These are phyloP conservation scores for Monomorium pharaonis DNA, from an alignment of 1,140 invertebrate genomes.

Conservation along the genomic window DNA sequence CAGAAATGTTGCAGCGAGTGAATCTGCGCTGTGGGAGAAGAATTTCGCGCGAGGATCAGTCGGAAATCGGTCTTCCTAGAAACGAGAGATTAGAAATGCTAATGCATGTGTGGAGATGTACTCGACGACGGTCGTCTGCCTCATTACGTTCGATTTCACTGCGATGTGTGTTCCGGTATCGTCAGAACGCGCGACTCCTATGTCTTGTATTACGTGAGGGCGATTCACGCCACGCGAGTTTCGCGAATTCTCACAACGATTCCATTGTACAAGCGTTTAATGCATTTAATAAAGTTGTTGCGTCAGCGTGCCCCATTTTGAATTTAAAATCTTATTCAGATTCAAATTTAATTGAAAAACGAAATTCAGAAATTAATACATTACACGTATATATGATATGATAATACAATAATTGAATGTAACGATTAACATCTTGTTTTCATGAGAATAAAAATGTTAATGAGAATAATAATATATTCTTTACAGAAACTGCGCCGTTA, in stretches of 20 bases:
- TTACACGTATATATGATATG: neutral
- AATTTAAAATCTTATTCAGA: neutral
- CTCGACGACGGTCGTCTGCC: constrained; percentile 26
- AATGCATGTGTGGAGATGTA: constrained; percentile 21
- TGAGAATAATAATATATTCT: neutral
- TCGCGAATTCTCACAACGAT: neutral
- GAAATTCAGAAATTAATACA: neutral
- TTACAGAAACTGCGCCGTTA: neutral
- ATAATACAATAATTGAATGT: neutral
- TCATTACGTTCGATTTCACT: constrained; percentile 66
- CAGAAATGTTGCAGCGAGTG: neutral
- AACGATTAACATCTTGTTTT: constrained; percentile 10
- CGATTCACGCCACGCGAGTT: neutral
- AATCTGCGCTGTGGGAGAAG: neutral
- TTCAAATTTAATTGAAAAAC: neutral
- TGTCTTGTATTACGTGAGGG: constrained; percentile 35
- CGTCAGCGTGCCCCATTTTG: neutral
- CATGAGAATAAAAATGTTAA: neutral
- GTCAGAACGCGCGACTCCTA: constrained; percentile 54
- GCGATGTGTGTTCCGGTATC: constrained; percentile 46
- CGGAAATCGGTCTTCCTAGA: constrained; percentile 17
- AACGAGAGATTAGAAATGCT: constrained; percentile 22
- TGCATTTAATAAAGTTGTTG: neutral
- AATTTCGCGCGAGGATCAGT: neutral
- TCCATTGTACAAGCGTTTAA: neutral